Base-by-base conservation (phyloP, 2,113 vertebrate genomes). In the Poecilia latipinna region DNA sequence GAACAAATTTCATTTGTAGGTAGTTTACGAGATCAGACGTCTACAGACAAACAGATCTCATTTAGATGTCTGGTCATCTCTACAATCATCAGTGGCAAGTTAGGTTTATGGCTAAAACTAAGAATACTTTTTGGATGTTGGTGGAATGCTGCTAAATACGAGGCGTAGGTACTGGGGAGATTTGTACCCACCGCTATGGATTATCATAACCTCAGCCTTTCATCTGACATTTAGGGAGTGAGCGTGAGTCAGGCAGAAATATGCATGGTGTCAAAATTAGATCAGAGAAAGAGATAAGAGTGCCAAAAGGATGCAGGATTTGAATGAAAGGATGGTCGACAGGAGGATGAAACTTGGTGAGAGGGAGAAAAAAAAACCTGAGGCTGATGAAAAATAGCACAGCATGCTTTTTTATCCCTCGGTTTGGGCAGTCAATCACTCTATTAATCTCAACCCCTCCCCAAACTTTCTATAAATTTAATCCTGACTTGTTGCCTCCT, bases 361-460 rank as follows among this genome's bases (percentile, higher is more conserved):
- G 68, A 70, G 62, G 57, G 28, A 73, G 22, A 13, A 72, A 75
- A 60, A 60, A 66, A 82, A 83, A 86, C 44, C 79, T 77, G 75
- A 87, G 82, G 77, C 78, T 80, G 82, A 90, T 92, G 89, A 91
- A 86, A 91, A 92, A 89, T 89, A 89, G 82, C 89, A 69, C 68
- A 80, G 82, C 81, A 78, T 60, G 24, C 68, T 75, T 83, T 77
- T 62, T 83, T 77, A 78, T 78, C 0, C 8, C 8, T 8, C 12
- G 70, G 74, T 60, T n/a, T 68, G 39, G 39, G 12, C 74, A 86
- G 88, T 94, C 92, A 90, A 87, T 94, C 90, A 86, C 84, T 87
- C 74, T 78, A 86, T 94, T 89, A 87, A 90, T 90, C 90, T 86
- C 77, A 89, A 76, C 83, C 74, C 68, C 89, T 91, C 54, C 64